A percentile compares a stretch with the other conserved stretches of the same genome.
phyloP scores from a whole-genome alignment of 2,888 invertebrate species.

The Leptura quadrifasciata region DNA sequence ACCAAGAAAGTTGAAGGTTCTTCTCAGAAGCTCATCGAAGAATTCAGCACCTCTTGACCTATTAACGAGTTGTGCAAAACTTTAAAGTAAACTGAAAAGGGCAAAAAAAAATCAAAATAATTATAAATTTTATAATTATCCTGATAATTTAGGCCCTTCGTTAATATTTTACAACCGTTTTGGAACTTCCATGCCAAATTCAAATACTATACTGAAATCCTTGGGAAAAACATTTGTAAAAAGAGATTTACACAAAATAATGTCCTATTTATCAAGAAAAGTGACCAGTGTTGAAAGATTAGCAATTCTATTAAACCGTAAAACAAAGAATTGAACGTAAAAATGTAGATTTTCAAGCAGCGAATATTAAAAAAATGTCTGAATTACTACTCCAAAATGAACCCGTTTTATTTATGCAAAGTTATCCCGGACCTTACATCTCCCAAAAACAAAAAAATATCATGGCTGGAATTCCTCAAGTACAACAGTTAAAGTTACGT shows the following conservation, averaged over 20 bases:
- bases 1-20: too few species aligned
- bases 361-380: too few species aligned
- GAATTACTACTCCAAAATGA: too few species aligned
- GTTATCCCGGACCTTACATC: too few species aligned
- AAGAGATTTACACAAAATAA: background rate
- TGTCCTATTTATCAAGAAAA: background rate
- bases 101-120: background rate
- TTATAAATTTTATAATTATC: background rate
- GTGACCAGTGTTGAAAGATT: background rate
- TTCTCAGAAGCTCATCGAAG: too few species aligned
- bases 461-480: constrained; percentile 27
- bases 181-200: background rate
- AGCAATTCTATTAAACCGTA: too few species aligned
- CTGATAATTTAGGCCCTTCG: background rate
- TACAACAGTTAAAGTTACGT: constrained; percentile 59
- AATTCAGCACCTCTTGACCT: too few species aligned
- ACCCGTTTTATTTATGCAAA: too few species aligned
- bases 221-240: background rate
- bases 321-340: too few species aligned
- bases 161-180: background rate
- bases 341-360: too few species aligned
- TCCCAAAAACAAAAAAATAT: background rate
- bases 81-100: background rate
- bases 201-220: background rate
- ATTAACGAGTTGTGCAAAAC: background rate